Evolutionary conservation across 2,797 vertebrate genomes (phyloP).

Genomic region (Sardinella longiceps): DNA sequence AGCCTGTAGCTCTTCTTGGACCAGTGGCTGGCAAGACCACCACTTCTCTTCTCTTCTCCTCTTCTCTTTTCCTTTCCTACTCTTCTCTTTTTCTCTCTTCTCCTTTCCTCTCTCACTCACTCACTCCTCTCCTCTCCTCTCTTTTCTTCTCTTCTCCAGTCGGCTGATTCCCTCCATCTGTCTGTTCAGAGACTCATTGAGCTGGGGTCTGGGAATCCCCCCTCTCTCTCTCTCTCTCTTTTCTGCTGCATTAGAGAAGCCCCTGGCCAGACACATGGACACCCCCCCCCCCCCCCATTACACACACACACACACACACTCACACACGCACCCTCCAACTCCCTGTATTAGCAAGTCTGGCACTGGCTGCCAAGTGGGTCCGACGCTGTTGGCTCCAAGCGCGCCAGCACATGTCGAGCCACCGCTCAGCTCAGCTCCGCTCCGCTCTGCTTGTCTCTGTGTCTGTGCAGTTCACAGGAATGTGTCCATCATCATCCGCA

Average conservation of each 20-base stretch:
- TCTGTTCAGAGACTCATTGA: neutral
- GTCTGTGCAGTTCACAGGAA: constrained; percentile 67
- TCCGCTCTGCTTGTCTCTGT: constrained; percentile 55
- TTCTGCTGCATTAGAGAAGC: neutral
- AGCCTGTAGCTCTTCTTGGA: neutral
- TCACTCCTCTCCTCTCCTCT: no score
- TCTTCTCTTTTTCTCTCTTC: no score
- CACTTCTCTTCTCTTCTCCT: constrained; percentile 3
- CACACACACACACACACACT: neutral
- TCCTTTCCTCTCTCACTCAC: no score
- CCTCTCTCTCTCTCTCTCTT: constrained; percentile 12
- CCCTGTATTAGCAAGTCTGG: constrained; percentile 67
- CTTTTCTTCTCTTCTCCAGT: neutral
- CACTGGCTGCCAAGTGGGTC: constrained; percentile 45
- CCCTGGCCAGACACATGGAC: neutral
- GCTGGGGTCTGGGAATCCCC: neutral
- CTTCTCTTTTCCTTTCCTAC: neutral
- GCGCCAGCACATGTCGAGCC: constrained; percentile 75
- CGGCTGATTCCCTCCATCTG: neutral
- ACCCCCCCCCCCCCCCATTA: neutral
- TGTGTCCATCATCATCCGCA: constrained; percentile 74
- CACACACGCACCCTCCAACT: constrained; percentile 66
- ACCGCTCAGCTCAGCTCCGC: no score
- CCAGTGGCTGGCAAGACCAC: neutral
- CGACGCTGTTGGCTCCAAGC: constrained; percentile 43